Base-by-base conservation (phyloP, 2,113 vertebrate species). In the Archocentrus centrarchus region DNA sequence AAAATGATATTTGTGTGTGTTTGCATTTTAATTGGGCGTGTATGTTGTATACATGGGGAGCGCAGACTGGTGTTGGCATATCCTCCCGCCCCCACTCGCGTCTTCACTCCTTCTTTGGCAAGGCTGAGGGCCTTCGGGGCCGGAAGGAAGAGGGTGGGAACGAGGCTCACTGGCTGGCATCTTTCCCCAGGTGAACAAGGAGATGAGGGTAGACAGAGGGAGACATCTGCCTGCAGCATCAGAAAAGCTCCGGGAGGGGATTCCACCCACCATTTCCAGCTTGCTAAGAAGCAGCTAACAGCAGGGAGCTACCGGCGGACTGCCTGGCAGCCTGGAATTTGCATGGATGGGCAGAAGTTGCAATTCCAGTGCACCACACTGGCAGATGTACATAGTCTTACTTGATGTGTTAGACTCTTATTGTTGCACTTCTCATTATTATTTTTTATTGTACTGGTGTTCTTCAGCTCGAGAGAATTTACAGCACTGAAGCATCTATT, bases 171-270 rank as follows among this genome's bases (percentile, higher is more conserved):
- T 86, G 91, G 75, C 78, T 89, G 83, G 73, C 86, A 84, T 66
- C 75, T 14, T 87, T 88, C 85, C 93, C 88, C 85, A 93, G 91
- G 93, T 91, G 89, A 91, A 75, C 11, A 18, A 24, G 80, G 62
- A 84, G 83, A 85, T 64, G 85, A 80, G 85, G 82, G 66, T 81
- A 85, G 70, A 84, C 8, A 24, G 84, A 80, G 89, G 81, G 63
- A 89, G 86, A 85, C 92, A 92, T 92, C 89, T 94, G 94, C 88
- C 87, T 91, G 62, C 83, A 89, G 92, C 92, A 83, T 81, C 88
- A 81, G 83, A 84, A 88, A 85, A 88, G 75, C 86, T 93, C 89
- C 86, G 80, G 50, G 82, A 81, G 86, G 93, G 87, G 92, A 93
- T 93, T 92, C 93, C 89, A 81, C 92, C 92, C 73, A 94, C 87